Evolutionary conservation across 1,140 invertebrate species (phyloP).

Genomic region (Parasteatoda tepidariorum): DNA sequence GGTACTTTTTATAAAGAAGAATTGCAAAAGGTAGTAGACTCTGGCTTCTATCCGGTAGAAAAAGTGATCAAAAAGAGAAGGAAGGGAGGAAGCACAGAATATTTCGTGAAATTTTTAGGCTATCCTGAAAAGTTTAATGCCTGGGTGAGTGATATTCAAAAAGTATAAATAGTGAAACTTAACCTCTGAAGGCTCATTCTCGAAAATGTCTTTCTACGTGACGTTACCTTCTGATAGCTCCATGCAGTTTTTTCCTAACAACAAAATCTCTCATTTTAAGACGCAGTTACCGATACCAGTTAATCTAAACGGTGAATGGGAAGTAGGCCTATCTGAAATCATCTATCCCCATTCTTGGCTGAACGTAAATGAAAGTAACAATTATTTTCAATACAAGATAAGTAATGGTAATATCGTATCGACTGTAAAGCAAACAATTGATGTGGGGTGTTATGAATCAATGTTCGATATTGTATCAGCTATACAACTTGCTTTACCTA

Average conservation of each 20-base stretch:
- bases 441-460: background rate
- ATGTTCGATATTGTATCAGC: background rate
- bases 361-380: background rate
- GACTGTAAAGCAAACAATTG: background rate
- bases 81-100: background rate
- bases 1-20: background rate
- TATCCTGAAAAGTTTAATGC: conserved; percentile 2
- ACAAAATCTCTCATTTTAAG: conserved; percentile 4
- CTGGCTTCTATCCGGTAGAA: background rate
- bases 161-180: background rate
- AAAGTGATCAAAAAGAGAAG: conserved; percentile 18
- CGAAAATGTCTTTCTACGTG: conserved; percentile 17
- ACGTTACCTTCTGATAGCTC: conserved; percentile 11
- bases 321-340: conserved; percentile 10
- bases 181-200: background rate
- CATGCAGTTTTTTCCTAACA: background rate
- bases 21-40: background rate
- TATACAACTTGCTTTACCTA: background rate
- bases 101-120: conserved; percentile 9
- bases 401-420: background rate
- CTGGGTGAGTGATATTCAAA: background rate
- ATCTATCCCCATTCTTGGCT: conserved; percentile 6
- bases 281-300: background rate
- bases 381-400: background rate
- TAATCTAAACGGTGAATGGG: background rate